Conservation (phyloP, 2,113 vertebrate genomes). For the Pandion haliaetus region DNA sequence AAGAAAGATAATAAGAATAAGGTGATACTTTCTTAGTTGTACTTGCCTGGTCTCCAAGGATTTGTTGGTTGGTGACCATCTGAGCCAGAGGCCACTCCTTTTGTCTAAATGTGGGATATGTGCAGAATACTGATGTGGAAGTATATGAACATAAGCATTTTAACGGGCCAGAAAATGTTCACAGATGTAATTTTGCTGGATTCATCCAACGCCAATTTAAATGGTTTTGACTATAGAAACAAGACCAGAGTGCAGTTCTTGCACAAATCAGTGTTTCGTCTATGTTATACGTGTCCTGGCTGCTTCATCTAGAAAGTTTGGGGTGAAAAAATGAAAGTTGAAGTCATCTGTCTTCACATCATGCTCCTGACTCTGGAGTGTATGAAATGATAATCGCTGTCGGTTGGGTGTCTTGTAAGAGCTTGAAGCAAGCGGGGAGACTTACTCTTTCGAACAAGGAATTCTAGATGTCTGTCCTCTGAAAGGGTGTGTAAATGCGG, state of each 20-base stretch:
- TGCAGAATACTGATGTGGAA: neutral
- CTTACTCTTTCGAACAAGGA: accelerated
- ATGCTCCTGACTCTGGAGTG: neutral
- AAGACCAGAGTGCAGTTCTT: neutral
- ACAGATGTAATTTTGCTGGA: constrained; percentile 12
- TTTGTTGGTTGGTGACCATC: neutral
- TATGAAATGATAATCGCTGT: neutral
- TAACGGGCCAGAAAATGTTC: neutral
- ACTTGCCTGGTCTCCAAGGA: neutral
- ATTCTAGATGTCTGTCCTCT: neutral
- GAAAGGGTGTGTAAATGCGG: neutral
- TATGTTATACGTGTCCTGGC: neutral
- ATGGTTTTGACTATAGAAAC: constrained; percentile 36
- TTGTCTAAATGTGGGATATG: neutral
- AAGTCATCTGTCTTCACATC: neutral
- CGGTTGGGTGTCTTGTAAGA: neutral
- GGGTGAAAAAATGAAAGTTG: neutral
- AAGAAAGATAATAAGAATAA: neutral
- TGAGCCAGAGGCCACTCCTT: neutral
- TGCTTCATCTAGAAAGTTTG: neutral
- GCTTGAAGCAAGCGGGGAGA: neutral
- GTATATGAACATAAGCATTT: neutral
- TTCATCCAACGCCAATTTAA: constrained; percentile 18
- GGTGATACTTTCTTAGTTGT: neutral
- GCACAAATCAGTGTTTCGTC: neutral